Conservation (phyloP, 2,113 vertebrate genomes). For the Chionomys nivalis region DNA sequence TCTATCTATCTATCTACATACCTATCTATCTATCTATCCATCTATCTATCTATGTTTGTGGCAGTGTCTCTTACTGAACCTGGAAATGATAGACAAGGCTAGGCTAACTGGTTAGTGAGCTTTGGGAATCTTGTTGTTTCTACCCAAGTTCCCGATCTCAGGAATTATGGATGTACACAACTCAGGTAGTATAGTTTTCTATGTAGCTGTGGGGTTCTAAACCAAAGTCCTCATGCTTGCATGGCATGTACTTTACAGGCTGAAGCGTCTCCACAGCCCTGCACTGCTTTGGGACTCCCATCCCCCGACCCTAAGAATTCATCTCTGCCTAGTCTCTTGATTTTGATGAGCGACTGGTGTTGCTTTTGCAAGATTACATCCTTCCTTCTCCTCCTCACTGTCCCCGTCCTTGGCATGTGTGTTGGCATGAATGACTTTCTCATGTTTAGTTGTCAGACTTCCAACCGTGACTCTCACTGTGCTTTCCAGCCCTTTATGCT, state of each 20-base stretch:
- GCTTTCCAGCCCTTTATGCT: slow-evolving; percentile 1
- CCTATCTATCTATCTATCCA: too few relatives aligned
- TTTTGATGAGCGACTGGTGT: not conserved
- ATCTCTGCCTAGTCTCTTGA: slow-evolving; percentile 22
- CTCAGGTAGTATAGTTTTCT: not conserved
- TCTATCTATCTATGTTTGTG: not conserved
- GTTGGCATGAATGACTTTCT: not conserved
- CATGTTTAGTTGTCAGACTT: not conserved
- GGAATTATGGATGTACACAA: not conserved
- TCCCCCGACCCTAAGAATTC: not conserved
- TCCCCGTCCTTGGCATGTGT: not conserved
- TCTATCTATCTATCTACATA: too few relatives aligned
- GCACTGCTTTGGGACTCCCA: not conserved
- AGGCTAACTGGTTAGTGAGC: not conserved
- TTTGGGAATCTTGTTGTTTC: not conserved
- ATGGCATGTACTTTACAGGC: not conserved
- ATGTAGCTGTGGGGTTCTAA: not conserved
- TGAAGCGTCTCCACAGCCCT: not conserved
- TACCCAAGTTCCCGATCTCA: not conserved
- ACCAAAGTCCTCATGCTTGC: not conserved
- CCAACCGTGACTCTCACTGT: not conserved
- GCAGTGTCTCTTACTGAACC: not conserved
- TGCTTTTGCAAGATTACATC: not conserved
- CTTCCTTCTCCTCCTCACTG: slow-evolving; percentile 19
- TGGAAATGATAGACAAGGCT: not conserved